Evolutionary conservation across 2,888 invertebrate genomes (phyloP).

Genomic region (Phaonia tiefii): DNA sequence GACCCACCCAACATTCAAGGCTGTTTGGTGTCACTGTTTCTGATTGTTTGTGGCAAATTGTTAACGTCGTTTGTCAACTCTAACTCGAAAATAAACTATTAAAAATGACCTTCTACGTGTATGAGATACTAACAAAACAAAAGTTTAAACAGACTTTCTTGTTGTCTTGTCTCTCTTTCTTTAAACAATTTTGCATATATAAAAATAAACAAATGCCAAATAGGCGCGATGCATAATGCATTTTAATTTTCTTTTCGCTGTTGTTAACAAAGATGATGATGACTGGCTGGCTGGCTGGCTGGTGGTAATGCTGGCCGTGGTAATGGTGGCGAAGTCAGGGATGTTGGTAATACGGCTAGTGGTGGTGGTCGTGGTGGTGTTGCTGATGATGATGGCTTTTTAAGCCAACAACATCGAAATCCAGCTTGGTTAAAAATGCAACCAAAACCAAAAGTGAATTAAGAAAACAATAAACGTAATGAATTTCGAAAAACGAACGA

Average conservation of each 20-base stretch:
- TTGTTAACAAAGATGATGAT: slow-evolving; percentile 43
- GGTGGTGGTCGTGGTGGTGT: too few relatives aligned
- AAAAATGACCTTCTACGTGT: slow-evolving; percentile 68
- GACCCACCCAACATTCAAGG: slow-evolving; percentile 66
- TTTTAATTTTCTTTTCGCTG: slow-evolving; percentile 67
- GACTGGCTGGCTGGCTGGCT: slow-evolving; percentile 43
- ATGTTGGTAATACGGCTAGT: too few relatives aligned
- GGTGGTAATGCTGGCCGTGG: slow-evolving; percentile 54
- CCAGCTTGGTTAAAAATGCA: slow-evolving; percentile 54
- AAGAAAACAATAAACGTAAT: slow-evolving; percentile 74
- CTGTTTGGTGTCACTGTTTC: slow-evolving; percentile 56
- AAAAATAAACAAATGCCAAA: slow-evolving; percentile 68
- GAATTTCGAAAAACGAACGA: slow-evolving; percentile 37
- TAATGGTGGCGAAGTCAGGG: slow-evolving; percentile 52
- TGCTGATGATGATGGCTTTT: slow-evolving; percentile 18
- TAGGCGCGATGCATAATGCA: slow-evolving; percentile 73
- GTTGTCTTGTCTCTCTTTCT: slow-evolving; percentile 11
- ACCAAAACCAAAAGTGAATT: slow-evolving; percentile 70
- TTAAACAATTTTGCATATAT: slow-evolving; percentile 67
- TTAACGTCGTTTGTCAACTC: slow-evolving; percentile 48
- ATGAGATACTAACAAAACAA: slow-evolving; percentile 59
- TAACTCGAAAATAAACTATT: slow-evolving; percentile 61
- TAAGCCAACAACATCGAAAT: slow-evolving; percentile 22
- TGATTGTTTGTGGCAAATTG: slow-evolving; percentile 45
- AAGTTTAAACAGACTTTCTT: slow-evolving; percentile 12